phyloP scores from a whole-genome alignment of 35 echinoderm and acorn worm species.

The Patiria miniata region DNA sequence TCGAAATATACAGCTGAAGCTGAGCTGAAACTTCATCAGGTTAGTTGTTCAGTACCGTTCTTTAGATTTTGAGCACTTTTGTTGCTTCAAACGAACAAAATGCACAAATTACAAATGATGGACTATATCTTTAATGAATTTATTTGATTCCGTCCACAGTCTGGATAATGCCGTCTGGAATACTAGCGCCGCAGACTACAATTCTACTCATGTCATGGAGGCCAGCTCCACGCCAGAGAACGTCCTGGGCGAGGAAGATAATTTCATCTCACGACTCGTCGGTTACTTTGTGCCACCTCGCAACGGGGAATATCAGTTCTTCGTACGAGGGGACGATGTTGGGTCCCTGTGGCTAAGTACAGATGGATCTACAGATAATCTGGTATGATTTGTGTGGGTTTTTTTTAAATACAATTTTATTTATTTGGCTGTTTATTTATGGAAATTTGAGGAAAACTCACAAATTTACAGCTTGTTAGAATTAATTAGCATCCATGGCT shows the following conservation, averaged over 20 bases:
- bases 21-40: too few species aligned
- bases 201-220: not conserved
- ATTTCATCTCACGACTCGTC: slow-evolving; percentile 42
- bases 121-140: not conserved
- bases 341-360: slow-evolving; percentile 18
- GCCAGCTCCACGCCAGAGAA: slow-evolving; percentile 8
- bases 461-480: too few species aligned
- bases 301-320: slow-evolving; percentile 46
- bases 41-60: too few species aligned
- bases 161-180: slow-evolving; percentile 38
- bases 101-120: too few species aligned
- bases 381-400: not conserved
- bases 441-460: too few species aligned
- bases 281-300: slow-evolving; percentile 61
- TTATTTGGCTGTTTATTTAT: not conserved
- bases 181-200: slow-evolving; percentile 39
- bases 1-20: too few species aligned
- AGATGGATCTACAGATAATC: not conserved
- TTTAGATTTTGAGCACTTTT: too few species aligned
- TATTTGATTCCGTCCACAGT: not conserved
- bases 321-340: slow-evolving; percentile 33
- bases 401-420: not conserved
- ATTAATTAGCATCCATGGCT: too few species aligned
- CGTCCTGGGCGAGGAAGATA: not conserved
- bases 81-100: too few species aligned